Percentiles rank a stretch among this genome's conserved stretches.
Conservation (phyloP, 2,113 vertebrate species). For the Paramormyrops kingsleyae region DNA sequence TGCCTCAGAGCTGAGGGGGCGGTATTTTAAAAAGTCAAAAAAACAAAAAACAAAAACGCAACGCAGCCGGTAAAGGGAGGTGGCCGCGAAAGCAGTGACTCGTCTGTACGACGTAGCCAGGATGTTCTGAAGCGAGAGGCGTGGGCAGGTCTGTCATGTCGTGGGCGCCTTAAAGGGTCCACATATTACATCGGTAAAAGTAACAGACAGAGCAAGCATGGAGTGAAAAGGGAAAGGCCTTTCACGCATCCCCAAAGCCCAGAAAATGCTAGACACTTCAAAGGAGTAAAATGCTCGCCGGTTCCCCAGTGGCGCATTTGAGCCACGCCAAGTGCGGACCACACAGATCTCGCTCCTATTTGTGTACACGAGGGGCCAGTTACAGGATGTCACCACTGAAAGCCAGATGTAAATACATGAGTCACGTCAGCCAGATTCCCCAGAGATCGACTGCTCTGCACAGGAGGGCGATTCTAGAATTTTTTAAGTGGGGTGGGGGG, state of each 20-base stretch:
- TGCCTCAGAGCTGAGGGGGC: not conserved
- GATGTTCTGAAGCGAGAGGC: not conserved
- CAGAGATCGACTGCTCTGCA: not conserved
- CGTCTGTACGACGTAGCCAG: not conserved
- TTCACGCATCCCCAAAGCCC: not conserved
- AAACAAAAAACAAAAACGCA: not conserved
- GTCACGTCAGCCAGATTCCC: not conserved
- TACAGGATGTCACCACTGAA: constrained; percentile 25
- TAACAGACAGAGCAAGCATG: not conserved
- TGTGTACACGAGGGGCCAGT: not conserved
- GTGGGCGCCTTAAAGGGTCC: not conserved
- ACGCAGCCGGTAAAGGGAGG: not conserved
- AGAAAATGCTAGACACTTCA: constrained; percentile 5
- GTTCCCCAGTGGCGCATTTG: not conserved
- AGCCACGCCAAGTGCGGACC: not conserved
- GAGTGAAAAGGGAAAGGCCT: not conserved
- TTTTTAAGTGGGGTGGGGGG: not conserved
- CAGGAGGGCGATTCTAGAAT: not conserved
- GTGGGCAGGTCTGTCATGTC: not conserved
- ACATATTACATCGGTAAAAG: not conserved
- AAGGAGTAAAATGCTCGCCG: not conserved
- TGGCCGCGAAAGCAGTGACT: not conserved
- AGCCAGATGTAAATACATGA: constrained; percentile 21
- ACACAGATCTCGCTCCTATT: constrained; percentile 11
- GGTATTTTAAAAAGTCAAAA: not conserved